Percentiles rank a stretch among this genome's conserved stretches.
These are phyloP conservation scores for Heliconius erato DNA, from an alignment of 2,888 invertebrate species.

Conservation along the genomic window DNA sequence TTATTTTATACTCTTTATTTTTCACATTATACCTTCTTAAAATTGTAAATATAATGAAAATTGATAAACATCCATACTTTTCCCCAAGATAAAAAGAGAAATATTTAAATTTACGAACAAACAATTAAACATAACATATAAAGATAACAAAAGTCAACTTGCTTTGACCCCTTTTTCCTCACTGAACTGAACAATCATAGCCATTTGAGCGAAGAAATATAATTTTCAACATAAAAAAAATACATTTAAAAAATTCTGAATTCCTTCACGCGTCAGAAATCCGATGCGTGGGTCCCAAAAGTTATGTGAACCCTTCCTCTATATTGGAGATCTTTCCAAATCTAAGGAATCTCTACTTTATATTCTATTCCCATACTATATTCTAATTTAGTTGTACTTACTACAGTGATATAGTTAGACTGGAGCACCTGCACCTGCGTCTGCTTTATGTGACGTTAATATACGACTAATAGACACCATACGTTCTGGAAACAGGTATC, in stretches of 20 bases:
- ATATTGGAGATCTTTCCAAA: slow-evolving; percentile 4
- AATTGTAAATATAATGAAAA: too few species aligned
- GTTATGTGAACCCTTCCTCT: slow-evolving; percentile 13
- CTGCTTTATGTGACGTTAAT: slow-evolving; percentile 15
- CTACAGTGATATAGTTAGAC: slow-evolving; percentile 20
- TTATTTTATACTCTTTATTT: too few species aligned
- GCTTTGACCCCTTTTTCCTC: not conserved
- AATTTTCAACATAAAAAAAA: not conserved
- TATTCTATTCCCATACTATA: not conserved
- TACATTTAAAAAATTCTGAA: not conserved
- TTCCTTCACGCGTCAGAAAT: not conserved
- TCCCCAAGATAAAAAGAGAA: not conserved
- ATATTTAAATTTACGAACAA: not conserved
- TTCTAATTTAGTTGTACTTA: slow-evolving; percentile 7
- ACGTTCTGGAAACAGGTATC: not conserved
- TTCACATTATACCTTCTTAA: too few species aligned
- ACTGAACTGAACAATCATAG: not conserved
- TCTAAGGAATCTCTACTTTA: not conserved
- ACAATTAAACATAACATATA: not conserved
- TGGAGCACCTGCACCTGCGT: slow-evolving; percentile 17
- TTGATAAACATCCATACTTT: not conserved
- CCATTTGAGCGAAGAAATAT: not conserved
- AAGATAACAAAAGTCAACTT: not conserved
- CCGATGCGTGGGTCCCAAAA: slow-evolving; percentile 8
- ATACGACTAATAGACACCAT: not conserved